phyloP scores from a whole-genome alignment of 2,113 vertebrate genomes.

The Colaptes auratus region DNA sequence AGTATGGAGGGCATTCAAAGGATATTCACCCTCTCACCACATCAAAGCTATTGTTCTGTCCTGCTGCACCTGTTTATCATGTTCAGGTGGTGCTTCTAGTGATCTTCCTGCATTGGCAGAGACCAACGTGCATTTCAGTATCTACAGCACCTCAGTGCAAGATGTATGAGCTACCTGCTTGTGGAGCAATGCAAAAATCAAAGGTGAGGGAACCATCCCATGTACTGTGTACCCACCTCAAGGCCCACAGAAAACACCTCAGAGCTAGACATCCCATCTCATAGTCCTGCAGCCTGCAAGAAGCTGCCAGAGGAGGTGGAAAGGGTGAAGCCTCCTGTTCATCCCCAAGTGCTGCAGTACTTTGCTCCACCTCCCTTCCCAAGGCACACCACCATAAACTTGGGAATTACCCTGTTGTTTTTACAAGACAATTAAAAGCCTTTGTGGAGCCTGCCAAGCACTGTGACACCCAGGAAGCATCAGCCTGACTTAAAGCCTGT shows the following conservation, averaged over 20 bases:
- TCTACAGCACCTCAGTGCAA: not conserved
- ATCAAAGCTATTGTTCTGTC: not conserved
- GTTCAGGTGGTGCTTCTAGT: not conserved
- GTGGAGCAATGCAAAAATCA: not conserved
- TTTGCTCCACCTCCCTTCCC: not conserved
- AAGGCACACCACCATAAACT: rapidly evolving
- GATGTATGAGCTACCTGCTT: not conserved
- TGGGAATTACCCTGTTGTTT: not conserved
- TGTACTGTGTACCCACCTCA: not conserved
- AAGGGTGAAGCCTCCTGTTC: not conserved
- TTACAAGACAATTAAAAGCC: not conserved
- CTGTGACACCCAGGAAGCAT: no score
- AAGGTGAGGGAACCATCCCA: not conserved
- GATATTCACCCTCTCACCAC: not conserved
- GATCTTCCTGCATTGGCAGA: not conserved
- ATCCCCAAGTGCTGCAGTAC: rapidly evolving
- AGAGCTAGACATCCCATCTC: not conserved
- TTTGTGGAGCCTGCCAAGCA: not conserved
- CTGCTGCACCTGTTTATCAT: not conserved
- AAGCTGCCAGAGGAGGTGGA: not conserved
- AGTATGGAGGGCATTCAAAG: rapidly evolving
- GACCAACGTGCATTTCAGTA: not conserved
- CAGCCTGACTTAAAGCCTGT: not conserved
- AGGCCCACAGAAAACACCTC: not conserved
- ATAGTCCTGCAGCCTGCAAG: not conserved